Conservation (phyloP, 92 coral and sea anemone genomes). For the Virgularia gustaviana region DNA sequence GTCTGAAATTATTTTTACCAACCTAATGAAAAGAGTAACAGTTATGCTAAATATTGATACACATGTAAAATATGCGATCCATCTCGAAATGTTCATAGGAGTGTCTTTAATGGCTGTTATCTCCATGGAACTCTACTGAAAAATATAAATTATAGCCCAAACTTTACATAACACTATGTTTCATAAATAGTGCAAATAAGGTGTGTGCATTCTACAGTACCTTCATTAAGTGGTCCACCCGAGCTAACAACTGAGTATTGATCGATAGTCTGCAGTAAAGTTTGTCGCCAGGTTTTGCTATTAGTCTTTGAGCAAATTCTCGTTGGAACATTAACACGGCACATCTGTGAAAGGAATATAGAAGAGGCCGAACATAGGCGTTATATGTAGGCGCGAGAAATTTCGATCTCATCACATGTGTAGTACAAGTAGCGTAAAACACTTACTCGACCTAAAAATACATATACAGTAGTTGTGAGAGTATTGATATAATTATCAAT, state of each 20-base stretch:
- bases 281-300: slow-evolving; percentile 96
- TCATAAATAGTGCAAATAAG: too few species aligned
- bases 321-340: slow-evolving; percentile 97
- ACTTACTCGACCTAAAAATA: too few species aligned
- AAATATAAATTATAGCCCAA: too few species aligned
- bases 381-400: background rate
- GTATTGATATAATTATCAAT: background rate
- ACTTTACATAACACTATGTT: too few species aligned
- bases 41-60: background rate
- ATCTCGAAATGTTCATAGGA: too few species aligned
- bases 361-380: background rate
- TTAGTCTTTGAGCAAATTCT: slow-evolving; percentile 89
- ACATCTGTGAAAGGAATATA: slow-evolving; percentile 54
- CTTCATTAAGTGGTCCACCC: slow-evolving; percentile 97
- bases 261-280: slow-evolving; percentile 90
- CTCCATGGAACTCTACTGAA: too few species aligned
- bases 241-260: slow-evolving; percentile 88
- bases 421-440: too few species aligned
- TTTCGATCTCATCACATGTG: too few species aligned
- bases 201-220: too few species aligned
- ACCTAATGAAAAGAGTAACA: slow-evolving; percentile 50
- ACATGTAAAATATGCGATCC: background rate
- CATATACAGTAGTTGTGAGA: too few species aligned
- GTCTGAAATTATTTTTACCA: slow-evolving; percentile 93
- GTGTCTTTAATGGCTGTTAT: too few species aligned